Evolutionary conservation across 2,113 vertebrate genomes (phyloP).

Genomic region (Calidris pygmaea): DNA sequence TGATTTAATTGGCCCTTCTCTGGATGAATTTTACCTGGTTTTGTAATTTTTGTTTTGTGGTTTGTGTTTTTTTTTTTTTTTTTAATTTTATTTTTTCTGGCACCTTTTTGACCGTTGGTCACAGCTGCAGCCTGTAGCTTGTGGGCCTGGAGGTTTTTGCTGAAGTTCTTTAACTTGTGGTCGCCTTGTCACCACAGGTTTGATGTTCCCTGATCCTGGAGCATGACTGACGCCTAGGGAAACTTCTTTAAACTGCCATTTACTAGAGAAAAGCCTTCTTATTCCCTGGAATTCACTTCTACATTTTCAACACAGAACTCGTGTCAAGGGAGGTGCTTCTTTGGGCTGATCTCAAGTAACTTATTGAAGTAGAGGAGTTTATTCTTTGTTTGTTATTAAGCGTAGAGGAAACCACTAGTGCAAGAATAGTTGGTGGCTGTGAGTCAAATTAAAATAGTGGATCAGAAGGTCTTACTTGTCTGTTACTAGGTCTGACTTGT

Average conservation of each 20-base stretch:
- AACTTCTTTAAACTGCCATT: not conserved
- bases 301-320: not conserved
- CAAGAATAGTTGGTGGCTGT: not conserved
- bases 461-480: not conserved
- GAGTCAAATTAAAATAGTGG: not conserved
- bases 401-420: not conserved
- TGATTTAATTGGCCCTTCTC: not conserved
- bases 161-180: not conserved
- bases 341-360: not conserved
- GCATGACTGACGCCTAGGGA: not conserved
- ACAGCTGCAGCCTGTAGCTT: not conserved
- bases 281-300: not conserved
- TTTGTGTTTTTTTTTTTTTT: not conserved
- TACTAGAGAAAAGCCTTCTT: not conserved
- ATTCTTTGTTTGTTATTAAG: not conserved
- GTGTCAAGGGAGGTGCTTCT: not conserved
- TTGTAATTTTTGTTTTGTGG: not conserved
- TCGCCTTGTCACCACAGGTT: not conserved
- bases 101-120: not conserved
- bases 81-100: not conserved
- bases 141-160: not conserved
- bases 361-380: not conserved
- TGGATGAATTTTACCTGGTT: not conserved
- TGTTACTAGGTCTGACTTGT: not conserved
- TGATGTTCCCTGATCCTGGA: not conserved